Evolutionary conservation across 2,113 vertebrate genomes (phyloP).

Genomic region (Xiphophorus maculatus): DNA sequence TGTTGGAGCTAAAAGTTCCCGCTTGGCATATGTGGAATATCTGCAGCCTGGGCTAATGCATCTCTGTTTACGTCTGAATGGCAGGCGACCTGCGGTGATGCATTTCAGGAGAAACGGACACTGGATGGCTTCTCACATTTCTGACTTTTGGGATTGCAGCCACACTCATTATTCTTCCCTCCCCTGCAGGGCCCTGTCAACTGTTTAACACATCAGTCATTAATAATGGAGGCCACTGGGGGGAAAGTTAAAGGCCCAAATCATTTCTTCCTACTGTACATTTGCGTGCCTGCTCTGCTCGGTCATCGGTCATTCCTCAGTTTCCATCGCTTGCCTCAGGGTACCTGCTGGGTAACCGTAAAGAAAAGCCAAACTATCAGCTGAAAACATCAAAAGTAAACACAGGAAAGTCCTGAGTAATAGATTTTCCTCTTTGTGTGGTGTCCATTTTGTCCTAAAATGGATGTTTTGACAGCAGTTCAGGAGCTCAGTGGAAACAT

Average conservation of each 20-base stretch:
- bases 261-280: not conserved
- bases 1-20: not conserved
- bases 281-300: not conserved
- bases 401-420: not conserved
- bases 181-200: not conserved
- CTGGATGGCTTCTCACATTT: slow-evolving; percentile 6
- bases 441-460: not conserved
- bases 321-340: not conserved
- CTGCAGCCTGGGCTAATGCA: not conserved
- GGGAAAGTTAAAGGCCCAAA: not conserved
- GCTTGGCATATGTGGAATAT: not conserved
- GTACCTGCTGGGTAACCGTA: not conserved
- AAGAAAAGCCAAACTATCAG: not conserved
- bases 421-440: not conserved
- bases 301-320: not conserved
- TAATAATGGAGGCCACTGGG: not conserved
- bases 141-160: not conserved
- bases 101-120: slow-evolving; percentile 5
- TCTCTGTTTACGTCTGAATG: slow-evolving; percentile 10
- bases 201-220: not conserved
- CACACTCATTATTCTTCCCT: not conserved
- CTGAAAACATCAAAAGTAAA: not conserved
- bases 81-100: not conserved
- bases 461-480: not conserved
- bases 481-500: not conserved